Evolutionary conservation across 2,113 vertebrate species (phyloP), one percentile per base, ranked within the genome.

Genomic region (Sylvia atricapilla): DNA sequence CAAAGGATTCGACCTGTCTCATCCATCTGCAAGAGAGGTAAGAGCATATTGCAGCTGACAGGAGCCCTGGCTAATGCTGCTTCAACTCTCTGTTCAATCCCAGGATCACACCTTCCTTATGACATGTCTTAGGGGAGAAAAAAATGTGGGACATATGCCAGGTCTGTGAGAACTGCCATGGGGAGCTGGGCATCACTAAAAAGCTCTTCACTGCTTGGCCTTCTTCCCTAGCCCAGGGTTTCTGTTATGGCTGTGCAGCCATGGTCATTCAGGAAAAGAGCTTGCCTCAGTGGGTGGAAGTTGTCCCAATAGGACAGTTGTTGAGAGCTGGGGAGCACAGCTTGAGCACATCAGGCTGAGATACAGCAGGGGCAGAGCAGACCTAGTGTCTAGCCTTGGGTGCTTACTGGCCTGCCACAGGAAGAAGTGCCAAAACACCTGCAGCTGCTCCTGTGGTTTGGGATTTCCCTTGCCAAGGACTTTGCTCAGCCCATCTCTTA

Each of bases 1-100:
- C 97, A 98, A 37, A 99, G 98, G 66, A 99, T 98, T 27, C 98
- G 98, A 4, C 99, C 99, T 0, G 94, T 98, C 96, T 99, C 99
- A 4, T 99, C 98, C 98, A 99, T 99, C 99, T 99, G 89, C 89
- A 80, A 76, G 86, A 70, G 14, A 60, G 75, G 76, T 41, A 4
- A 49, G 25, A 73, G 44, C 52, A 17, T 14, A 35, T 6, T 56
- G 55, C 66, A 27, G 31, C 22, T 52, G 58, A 63, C 75, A 49
- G 22, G 49, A 63, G 21, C 63, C 30, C 84, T 67, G 41, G 9
- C 53, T 66, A 82, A 89, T 15, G 50, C 84, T 0, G 0, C 66
- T 85, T 63, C 52, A 37, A 8, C 69, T 46, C 56, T 44, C 50
- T 30, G 47, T 64, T 68, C 60, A 35, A 6, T 31, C 60, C 37